Percentiles rank a stretch among this genome's conserved stretches.
phyloP scores from a whole-genome alignment of 2,888 invertebrate species.

The Oegoconia quadripuncta region DNA sequence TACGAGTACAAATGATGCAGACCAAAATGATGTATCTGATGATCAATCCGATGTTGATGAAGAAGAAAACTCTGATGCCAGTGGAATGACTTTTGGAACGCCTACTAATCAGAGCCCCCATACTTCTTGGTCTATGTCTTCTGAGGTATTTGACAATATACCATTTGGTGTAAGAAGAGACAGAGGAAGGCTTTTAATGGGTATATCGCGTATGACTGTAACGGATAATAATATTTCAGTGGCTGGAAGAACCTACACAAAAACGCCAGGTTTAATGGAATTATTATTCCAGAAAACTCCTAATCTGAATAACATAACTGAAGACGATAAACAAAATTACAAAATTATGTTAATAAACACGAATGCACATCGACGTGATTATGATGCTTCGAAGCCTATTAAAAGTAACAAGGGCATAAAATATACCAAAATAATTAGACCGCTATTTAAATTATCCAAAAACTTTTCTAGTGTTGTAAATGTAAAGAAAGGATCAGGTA shows the following conservation, averaged over 20 bases:
- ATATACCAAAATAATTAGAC: not conserved
- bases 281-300: not conserved
- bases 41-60: not conserved
- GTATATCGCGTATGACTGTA: not conserved
- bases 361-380: too few relatives aligned
- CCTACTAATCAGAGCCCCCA: not conserved
- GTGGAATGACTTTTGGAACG: not conserved
- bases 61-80: not conserved
- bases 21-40: not conserved
- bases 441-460: not conserved
- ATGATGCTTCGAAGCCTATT: too few relatives aligned
- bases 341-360: not conserved
- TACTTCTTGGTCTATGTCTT: not conserved
- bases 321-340: not conserved
- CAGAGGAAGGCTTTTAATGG: slow-evolving; percentile 1
- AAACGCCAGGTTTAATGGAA: not conserved
- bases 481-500: not conserved
- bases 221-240: not conserved
- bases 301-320: not conserved
- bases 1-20: not conserved
- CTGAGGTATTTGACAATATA: not conserved
- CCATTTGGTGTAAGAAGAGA: slow-evolving; percentile 1
- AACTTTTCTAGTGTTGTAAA: not conserved
- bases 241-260: not conserved
- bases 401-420: too few relatives aligned